Percentiles rank a stretch among this genome's conserved stretches.
phyloP scores from a whole-genome alignment of 1,140 invertebrate species.

The Calliphora vicina region DNA sequence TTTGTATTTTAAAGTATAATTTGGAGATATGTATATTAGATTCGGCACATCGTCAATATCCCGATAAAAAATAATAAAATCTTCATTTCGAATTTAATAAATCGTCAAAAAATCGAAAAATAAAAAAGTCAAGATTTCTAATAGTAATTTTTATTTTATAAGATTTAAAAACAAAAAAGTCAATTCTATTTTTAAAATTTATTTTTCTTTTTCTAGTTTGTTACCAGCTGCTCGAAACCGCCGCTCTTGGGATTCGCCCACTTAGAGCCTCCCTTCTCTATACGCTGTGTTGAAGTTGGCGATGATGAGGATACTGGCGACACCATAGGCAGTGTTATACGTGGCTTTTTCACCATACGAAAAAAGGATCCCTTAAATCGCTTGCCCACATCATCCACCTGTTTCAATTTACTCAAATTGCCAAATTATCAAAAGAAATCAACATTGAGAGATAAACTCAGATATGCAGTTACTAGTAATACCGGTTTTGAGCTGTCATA shows the following conservation, averaged over 20 bases:
- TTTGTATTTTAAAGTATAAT: too few species aligned
- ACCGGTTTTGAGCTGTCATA: conserved; percentile 98
- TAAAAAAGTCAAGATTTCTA: too few species aligned
- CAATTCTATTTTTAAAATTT: neutral
- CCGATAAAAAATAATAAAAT: too few species aligned
- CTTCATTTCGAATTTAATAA: too few species aligned
- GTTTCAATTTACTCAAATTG: conserved; percentile 98
- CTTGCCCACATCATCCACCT: conserved; percentile 97
- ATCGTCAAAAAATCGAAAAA: too few species aligned
- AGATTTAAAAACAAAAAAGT: neutral
- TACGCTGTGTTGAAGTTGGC: conserved; percentile 97
- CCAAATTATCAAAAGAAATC: conserved; percentile 98
- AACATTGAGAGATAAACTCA: conserved; percentile 92
- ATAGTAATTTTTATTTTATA: too few species aligned
- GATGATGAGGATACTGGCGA: conserved; percentile 93
- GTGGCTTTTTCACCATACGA: conserved; percentile 97
- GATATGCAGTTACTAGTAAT: conserved; percentile 97
- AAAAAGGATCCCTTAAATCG: conserved; percentile 95
- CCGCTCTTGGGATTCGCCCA: conserved; percentile 97
- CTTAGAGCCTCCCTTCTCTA: conserved; percentile 98
- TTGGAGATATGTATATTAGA: too few species aligned
- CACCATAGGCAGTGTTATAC: conserved; percentile 83
- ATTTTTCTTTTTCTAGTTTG: conserved; percentile 79
- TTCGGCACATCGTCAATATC: too few species aligned
- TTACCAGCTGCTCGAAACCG: conserved; percentile 95